Evolutionary conservation across 2,113 vertebrate species (phyloP), one percentile per base, ranked within the genome.

Genomic region (Microtus oregoni): DNA sequence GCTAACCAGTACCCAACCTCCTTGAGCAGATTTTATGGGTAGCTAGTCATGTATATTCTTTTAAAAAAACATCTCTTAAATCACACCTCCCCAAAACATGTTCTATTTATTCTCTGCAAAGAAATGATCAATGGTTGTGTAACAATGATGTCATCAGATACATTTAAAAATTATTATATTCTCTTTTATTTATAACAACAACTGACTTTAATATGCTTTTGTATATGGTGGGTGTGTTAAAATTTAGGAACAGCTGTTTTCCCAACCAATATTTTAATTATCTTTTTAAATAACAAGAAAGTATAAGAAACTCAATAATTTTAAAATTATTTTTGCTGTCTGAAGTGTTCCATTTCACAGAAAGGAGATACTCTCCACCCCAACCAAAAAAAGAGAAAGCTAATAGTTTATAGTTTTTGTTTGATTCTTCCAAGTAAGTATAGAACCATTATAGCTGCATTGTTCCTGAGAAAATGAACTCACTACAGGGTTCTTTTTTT

Each of bases 401-500:
- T 6, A 55, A 38, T 75, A 55, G 38, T 85, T 86, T 76, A 61
- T 68, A 79, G 86, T 67, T 92, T 86, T 28, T 89, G 52, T 89
- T 89, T 92, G 41, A 72, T 88, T 63, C 7, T 91, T 44, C 28
- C 0, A 67, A 86, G 89, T 94, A 90, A 47, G 15, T 35, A 76
- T 75, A n/a, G 41, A 58, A 9, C 20, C 52, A 72, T 88, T 88
- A 26, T 73, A 79, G 14, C 85, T 89, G 55, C 0, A 7, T 85
- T 79, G 55, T 61, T 73, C 67, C 35, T 89, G 30, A 3, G 38
- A 96, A 96, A 65, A 94, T 47, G 20, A 92, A 76, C 68, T 95
- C 17, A 95, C n/a, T 35, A 78, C 79, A 81, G 41, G 12, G 11
- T 86, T 65, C 28, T 47, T 95, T 72, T 28, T 96, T 95, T 50